phyloP scores from a whole-genome alignment of 2,797 vertebrate genomes.

The Hydrolagus colliei region DNA sequence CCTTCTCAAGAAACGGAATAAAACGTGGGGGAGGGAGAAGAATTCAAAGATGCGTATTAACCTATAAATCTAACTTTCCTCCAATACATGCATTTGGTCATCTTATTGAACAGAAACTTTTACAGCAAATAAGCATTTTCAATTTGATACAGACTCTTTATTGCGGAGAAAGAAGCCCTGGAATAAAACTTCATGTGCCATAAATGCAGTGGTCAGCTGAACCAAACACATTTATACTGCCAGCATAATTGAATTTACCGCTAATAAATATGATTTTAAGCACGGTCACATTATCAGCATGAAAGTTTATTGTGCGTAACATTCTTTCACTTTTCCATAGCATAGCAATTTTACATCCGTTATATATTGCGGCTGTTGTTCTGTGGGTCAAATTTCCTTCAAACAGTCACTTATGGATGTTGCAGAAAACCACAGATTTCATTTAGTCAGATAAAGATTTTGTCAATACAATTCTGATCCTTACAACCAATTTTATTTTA shows the following conservation, averaged over 20 bases:
- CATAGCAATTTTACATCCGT: constrained; percentile 10
- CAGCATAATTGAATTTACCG: constrained; percentile 29
- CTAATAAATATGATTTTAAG: constrained; percentile 31
- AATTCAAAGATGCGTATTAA: background rate
- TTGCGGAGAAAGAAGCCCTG: background rate
- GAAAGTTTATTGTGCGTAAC: constrained; percentile 28
- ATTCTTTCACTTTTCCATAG: constrained; percentile 12
- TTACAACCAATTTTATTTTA: too few species aligned
- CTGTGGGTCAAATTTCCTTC: constrained; percentile 11
- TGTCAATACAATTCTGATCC: too few species aligned
- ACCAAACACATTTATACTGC: constrained; percentile 19
- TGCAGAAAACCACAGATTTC: constrained; percentile 1
- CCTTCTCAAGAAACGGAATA: background rate
- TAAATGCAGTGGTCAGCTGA: constrained; percentile 27
- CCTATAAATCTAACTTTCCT: constrained; percentile 14
- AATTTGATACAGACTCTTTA: background rate
- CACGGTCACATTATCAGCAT: constrained; percentile 8
- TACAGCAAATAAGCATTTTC: constrained; percentile 23
- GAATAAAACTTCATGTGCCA: constrained; percentile 29
- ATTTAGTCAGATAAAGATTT: background rate
- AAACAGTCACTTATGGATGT: background rate
- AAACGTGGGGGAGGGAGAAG: background rate
- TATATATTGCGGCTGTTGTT: background rate
- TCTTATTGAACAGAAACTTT: constrained; percentile 5
- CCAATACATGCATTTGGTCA: background rate